Evolutionary conservation across 2,113 vertebrate genomes (phyloP).

Genomic region (Muntiacus reevesi): DNA sequence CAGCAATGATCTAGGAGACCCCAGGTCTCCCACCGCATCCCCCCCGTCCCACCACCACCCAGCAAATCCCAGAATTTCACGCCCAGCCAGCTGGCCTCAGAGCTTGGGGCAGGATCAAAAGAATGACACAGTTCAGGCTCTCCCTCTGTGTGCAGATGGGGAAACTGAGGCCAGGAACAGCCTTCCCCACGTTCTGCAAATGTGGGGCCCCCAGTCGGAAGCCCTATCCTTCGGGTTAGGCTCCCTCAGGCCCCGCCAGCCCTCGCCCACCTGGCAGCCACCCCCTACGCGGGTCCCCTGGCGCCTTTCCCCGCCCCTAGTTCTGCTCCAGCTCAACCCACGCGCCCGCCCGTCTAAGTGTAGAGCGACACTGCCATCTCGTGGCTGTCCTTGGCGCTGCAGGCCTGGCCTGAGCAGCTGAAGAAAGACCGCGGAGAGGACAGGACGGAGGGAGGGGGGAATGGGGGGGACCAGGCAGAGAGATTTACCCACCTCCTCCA

Average conservation of each 20-base stretch:
- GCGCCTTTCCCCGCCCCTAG: background rate
- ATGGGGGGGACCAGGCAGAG: rapidly evolving
- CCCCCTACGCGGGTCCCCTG: background rate
- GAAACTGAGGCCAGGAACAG: background rate
- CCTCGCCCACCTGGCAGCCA: background rate
- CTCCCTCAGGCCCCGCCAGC: background rate
- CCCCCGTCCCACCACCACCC: too few species aligned
- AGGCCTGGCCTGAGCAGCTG: rapidly evolving
- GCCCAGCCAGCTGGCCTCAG: background rate
- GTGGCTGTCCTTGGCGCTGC: background rate
- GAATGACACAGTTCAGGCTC: background rate
- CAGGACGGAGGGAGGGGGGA: rapidly evolving
- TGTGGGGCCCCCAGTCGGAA: rapidly evolving
- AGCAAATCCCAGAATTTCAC: background rate
- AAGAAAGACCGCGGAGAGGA: rapidly evolving
- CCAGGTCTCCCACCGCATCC: background rate
- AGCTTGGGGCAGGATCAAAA: background rate
- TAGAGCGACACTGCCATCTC: slow-evolving; percentile 72
- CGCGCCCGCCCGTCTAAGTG: background rate
- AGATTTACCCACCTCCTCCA: background rate
- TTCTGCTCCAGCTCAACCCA: background rate
- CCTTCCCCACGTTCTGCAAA: background rate
- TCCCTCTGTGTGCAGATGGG: background rate
- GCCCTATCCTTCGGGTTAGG: background rate
- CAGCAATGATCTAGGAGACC: background rate